Conservation (phyloP, 2,113 vertebrate species). For the Neodon shergylaensis region DNA sequence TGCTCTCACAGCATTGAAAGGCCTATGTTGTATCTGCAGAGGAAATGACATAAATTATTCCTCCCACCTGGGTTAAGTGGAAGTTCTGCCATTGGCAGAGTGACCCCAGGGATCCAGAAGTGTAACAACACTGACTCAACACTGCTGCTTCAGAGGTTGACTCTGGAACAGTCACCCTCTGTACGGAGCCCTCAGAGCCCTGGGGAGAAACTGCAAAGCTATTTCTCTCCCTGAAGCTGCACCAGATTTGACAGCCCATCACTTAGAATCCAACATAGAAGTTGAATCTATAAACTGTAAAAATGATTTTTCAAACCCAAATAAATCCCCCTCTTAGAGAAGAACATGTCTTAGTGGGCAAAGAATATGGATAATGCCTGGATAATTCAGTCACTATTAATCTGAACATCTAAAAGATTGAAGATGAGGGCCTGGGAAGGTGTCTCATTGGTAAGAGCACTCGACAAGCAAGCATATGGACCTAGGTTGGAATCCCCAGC, state of each 20-base stretch:
- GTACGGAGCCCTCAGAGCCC: not conserved
- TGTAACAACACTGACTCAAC: not conserved
- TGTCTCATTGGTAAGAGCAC: not conserved
- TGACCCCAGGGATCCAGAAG: not conserved
- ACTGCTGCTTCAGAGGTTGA: not conserved
- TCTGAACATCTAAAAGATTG: not conserved
- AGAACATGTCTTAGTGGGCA: no score
- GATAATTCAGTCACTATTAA: not conserved
- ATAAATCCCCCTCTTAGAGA: not conserved
- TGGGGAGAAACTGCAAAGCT: not conserved
- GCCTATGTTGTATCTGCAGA: slow-evolving; percentile 38
- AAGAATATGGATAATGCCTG: not conserved
- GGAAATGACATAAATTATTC: not conserved
- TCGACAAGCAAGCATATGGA: not conserved
- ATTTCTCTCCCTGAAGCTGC: not conserved
- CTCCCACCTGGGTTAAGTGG: not conserved
- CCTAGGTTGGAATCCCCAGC: not conserved
- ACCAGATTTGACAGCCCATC: not conserved
- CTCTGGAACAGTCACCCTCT: not conserved
- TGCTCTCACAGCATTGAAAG: slow-evolving; percentile 36
- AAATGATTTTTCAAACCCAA: not conserved
- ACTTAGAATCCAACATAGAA: not conserved
- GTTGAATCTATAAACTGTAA: not conserved
- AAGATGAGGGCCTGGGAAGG: not conserved
- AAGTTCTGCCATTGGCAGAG: not conserved